Evolutionary conservation across 2,113 vertebrate species (phyloP), one percentile per base, ranked within the genome.

Genomic region (Australoheros scitulus): DNA sequence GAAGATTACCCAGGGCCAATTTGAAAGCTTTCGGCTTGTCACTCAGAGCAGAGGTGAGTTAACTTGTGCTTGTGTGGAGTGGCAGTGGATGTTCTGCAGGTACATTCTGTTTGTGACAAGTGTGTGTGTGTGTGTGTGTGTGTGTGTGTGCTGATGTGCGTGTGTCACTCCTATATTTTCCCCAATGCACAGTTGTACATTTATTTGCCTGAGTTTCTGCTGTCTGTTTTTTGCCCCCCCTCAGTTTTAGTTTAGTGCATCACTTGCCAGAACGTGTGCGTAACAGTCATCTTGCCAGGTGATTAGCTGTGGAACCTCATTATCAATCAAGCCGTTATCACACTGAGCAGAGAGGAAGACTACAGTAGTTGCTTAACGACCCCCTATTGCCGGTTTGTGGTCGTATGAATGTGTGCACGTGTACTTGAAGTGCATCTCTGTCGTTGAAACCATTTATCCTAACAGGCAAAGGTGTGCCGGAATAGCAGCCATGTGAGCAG

Each of bases 11-110:
- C 36, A 15, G 84, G 84, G 86, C 84, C 88, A 84, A 80, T 70
- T 85, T 29, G 24, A 87, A 83, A 90, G 89, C 89, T 88, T 85
- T 90, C 76, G 63, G 70, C 83, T 65, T 90, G 74, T 78, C 91
- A 86, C 88, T 89, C 77, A 36, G 84, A 91, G 86, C 92, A 84
- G 95, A 94, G 95, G 95, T 96, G 94, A 96, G 96, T 96, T 92
- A 89, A 92, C 87, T 91, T 87, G 81, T 70, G 88, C 61, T 63
- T 52, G 34, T 83, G 50, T 68, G 64, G 65, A 80, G 52, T 6
- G 14, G 81, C 58, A 56, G 50, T 38, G 50, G 26, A 56, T 79
- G 57, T 59, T 59, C 0, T 61, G 83, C 86, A 83, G 83, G 83
- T 85, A 47, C 76, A 13, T 85, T 63, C 50, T 15, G 65, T 65